These are phyloP conservation scores for Istiophorus platypterus DNA, from an alignment of 2,113 vertebrate species.

Conservation along the genomic window DNA sequence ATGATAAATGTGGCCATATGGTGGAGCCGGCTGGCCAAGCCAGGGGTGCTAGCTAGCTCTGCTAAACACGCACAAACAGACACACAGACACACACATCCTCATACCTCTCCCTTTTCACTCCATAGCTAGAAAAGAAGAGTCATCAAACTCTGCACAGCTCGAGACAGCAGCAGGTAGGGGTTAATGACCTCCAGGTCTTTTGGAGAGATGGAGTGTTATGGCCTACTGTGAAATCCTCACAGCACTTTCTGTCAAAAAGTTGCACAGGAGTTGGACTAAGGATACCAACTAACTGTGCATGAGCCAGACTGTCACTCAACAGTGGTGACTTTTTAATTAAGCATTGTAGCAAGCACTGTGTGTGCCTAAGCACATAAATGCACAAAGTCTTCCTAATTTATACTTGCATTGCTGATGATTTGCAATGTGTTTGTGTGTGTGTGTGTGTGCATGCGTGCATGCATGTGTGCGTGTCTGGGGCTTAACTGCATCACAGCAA, in stretches of 20 bases:
- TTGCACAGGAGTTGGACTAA: slow-evolving; percentile 59
- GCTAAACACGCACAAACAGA: slow-evolving; percentile 45
- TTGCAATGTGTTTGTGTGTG: slow-evolving; percentile 36
- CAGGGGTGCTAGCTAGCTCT: slow-evolving; percentile 77
- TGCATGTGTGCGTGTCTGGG: slow-evolving; percentile 22
- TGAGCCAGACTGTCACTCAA: slow-evolving; percentile 57
- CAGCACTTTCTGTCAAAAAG: slow-evolving; percentile 70
- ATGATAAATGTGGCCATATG: slow-evolving; percentile 89
- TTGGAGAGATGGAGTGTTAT: slow-evolving; percentile 67
- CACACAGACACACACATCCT: slow-evolving; percentile 38
- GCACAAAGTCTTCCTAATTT: slow-evolving; percentile 60
- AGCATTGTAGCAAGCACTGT: slow-evolving; percentile 54
- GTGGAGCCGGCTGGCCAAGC: slow-evolving; percentile 83
- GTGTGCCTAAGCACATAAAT: slow-evolving; percentile 52
- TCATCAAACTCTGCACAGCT: slow-evolving; percentile 70
- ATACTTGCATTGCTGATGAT: slow-evolving; percentile 55
- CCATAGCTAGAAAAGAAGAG: slow-evolving; percentile 66
- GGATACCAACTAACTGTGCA: slow-evolving; percentile 35
- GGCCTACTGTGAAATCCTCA: slow-evolving; percentile 66
- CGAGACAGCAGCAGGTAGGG: slow-evolving; percentile 78
- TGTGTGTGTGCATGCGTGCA: not conserved
- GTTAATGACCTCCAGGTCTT: slow-evolving; percentile 78
- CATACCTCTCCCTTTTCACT: slow-evolving; percentile 63
- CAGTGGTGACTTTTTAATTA: slow-evolving; percentile 67
- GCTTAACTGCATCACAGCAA: slow-evolving; percentile 67